phyloP scores from a whole-genome alignment of 2,888 invertebrate genomes.

The Zaprionus lineosus region DNA sequence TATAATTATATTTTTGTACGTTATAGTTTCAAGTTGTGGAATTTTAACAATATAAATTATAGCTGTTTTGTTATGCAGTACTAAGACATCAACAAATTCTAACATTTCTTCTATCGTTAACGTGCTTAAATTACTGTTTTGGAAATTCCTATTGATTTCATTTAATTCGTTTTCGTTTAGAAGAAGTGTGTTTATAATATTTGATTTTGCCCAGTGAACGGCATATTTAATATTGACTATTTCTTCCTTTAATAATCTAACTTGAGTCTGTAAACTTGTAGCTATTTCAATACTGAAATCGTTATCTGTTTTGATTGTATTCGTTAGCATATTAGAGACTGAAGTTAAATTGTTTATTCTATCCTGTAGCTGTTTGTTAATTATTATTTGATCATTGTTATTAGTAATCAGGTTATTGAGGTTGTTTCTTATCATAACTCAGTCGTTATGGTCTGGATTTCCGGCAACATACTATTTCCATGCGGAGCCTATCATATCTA shows the following conservation, averaged over 20 bases:
- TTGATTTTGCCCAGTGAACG: constrained; percentile 7
- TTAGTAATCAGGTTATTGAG: not conserved
- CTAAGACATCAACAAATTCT: not conserved
- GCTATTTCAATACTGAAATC: not conserved
- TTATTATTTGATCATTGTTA: not conserved
- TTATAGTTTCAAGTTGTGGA: not conserved
- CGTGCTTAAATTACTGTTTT: not conserved
- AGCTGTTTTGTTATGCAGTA: not conserved
- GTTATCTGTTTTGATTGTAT: not conserved
- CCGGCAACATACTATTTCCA: constrained; percentile 1
- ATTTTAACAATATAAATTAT: not conserved
- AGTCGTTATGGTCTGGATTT: not conserved
- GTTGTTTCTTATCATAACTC: not conserved
- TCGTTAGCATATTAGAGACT: not conserved
- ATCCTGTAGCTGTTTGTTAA: not conserved
- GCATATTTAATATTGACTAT: not conserved
- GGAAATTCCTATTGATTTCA: not conserved
- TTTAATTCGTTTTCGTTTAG: not conserved
- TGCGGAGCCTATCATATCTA: not conserved
- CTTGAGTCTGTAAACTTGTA: not conserved
- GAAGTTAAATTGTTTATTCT: not conserved
- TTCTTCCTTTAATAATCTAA: not conserved
- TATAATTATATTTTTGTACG: not conserved
- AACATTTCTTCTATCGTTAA: not conserved
- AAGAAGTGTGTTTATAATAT: not conserved